Evolutionary conservation across 1,140 invertebrate genomes (phyloP).

Genomic region (Hylaeus volcanicus): DNA sequence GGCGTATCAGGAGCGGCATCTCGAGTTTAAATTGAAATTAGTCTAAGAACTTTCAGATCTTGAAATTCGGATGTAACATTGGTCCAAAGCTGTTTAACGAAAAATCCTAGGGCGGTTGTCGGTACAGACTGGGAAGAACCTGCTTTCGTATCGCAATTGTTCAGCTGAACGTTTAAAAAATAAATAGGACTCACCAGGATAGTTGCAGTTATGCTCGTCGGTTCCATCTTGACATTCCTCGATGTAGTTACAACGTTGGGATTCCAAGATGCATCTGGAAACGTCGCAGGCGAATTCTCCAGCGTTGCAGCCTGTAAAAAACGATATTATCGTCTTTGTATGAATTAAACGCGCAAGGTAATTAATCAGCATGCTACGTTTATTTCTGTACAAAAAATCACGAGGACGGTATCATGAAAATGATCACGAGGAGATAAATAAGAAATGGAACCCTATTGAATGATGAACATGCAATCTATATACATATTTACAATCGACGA

Average conservation of each 20-base stretch:
- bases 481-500: not conserved
- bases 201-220: conserved; percentile 82
- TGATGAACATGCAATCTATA: not conserved
- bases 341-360: no score
- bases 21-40: no score
- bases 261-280: conserved; percentile 75
- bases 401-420: not conserved
- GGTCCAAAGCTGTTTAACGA: no score
- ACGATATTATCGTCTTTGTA: not conserved
- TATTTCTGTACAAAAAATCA: not conserved
- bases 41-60: no score
- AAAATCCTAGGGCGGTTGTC: no score
- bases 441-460: not conserved
- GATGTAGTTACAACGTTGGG: conserved; percentile 81
- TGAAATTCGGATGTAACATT: no score
- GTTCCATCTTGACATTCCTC: conserved; percentile 83
- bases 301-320: conserved; percentile 73
- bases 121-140: no score
- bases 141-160: no score
- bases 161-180: not conserved
- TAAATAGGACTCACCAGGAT: conserved; percentile 79
- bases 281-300: conserved; percentile 78
- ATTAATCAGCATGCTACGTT: not conserved
- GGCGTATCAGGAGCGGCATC: no score
- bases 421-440: no score